These are phyloP conservation scores for Ichneumon xanthorius DNA, from an alignment of 2,888 invertebrate species.

Conservation along the genomic window DNA sequence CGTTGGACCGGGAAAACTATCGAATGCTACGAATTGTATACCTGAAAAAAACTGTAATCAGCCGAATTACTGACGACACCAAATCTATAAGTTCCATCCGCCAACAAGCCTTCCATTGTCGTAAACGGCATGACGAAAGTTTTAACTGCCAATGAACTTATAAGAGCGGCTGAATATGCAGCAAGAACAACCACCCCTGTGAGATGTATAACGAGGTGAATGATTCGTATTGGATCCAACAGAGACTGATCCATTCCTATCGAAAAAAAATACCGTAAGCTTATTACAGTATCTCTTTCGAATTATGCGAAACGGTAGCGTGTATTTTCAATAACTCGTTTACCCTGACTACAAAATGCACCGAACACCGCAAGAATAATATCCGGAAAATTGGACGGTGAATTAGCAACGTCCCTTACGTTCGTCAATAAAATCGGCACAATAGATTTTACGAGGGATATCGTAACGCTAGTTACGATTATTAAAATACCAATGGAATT, in stretches of 20 bases:
- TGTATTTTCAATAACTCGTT: background rate
- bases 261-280: background rate
- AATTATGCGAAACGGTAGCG: background rate
- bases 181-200: constrained; percentile 80
- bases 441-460: constrained; percentile 71
- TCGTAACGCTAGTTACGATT: constrained; percentile 72
- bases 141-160: constrained; percentile 81
- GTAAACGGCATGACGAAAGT: constrained; percentile 82
- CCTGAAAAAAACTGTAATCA: constrained; percentile 81
- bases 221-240: constrained; percentile 78
- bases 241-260: constrained; percentile 75
- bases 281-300: background rate
- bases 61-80: constrained; percentile 79
- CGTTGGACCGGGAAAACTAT: too few species aligned
- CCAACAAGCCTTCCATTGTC: constrained; percentile 81
- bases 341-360: constrained; percentile 81
- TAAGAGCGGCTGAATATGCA: constrained; percentile 82
- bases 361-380: constrained; percentile 78
- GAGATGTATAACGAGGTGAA: constrained; percentile 80
- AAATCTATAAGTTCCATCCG: constrained; percentile 81
- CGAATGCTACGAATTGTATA: constrained; percentile 52
- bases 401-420: constrained; percentile 5
- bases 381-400: constrained; percentile 70
- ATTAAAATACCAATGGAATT: constrained; percentile 75
- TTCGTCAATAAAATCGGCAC: constrained; percentile 33